phyloP scores from a whole-genome alignment of 2,797 vertebrate species.

The Nasua narica region DNA sequence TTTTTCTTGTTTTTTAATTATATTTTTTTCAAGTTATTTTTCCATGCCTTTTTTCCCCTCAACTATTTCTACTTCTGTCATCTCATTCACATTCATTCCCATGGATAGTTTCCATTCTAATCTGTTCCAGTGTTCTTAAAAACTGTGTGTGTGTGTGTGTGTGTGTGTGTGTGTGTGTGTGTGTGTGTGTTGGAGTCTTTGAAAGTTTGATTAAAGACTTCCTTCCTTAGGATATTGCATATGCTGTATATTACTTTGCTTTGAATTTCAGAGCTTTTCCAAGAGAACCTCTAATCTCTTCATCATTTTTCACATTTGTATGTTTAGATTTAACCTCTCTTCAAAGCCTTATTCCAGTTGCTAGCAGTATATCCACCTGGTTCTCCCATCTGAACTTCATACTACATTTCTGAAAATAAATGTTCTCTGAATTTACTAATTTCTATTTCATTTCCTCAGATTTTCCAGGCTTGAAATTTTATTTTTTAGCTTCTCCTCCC shows the following conservation, averaged over 20 bases:
- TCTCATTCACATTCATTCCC: neutral
- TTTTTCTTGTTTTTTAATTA: slow-evolving; percentile 6
- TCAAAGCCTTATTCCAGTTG: neutral
- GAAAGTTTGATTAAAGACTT: slow-evolving; percentile 14
- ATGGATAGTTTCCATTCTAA: slow-evolving; percentile 11
- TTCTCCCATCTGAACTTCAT: neutral
- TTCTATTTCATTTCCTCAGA: slow-evolving; percentile 1
- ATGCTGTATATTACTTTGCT: neutral
- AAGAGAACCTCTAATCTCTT: neutral
- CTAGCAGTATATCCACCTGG: neutral
- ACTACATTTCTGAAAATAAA: slow-evolving; percentile 34
- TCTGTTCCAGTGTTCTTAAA: neutral
- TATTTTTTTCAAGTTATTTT: slow-evolving; percentile 18
- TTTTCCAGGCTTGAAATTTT: neutral
- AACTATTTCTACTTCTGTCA: neutral
- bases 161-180: neutral
- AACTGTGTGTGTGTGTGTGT: neutral
- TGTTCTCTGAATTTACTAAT: neutral
- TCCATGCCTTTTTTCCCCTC: neutral
- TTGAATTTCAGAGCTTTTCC: slow-evolving; percentile 35
- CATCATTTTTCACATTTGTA: slow-evolving; percentile 5
- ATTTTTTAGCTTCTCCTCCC: neutral
- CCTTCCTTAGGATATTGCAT: neutral
- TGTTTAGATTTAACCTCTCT: neutral
- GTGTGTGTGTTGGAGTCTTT: neutral